Percentiles rank a stretch among this genome's conserved stretches.
Conservation (phyloP, 2,113 vertebrate genomes). For the Riparia riparia region DNA sequence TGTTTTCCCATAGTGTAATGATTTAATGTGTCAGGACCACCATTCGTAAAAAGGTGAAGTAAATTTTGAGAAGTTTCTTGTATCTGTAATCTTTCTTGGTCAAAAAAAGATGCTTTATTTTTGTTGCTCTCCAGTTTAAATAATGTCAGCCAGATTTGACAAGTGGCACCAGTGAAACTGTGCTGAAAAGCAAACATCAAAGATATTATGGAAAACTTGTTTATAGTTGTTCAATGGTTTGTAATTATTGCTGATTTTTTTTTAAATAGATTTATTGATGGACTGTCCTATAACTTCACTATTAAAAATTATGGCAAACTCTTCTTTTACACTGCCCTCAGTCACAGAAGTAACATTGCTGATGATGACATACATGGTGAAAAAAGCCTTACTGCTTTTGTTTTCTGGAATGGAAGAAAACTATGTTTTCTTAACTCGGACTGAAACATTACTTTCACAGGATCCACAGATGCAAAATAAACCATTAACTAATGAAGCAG, state of each 20-base stretch:
- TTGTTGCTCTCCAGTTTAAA: not conserved
- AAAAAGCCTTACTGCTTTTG: not conserved
- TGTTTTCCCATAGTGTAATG: not conserved
- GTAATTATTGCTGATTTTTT: not conserved
- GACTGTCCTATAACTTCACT: not conserved
- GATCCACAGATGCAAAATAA: not conserved
- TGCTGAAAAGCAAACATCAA: not conserved
- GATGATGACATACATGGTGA: not conserved
- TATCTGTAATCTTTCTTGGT: not conserved
- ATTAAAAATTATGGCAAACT: not conserved
- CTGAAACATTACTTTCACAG: not conserved
- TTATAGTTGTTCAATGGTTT: not conserved
- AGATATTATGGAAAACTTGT: not conserved
- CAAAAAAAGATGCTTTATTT: not conserved
- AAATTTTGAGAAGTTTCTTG: not conserved
- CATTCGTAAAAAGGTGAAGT: not conserved
- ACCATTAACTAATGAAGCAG: not conserved
- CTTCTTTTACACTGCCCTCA: not conserved
- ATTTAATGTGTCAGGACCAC: not conserved
- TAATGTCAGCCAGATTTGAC: not conserved
- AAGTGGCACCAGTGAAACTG: not conserved
- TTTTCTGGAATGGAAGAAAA: not conserved
- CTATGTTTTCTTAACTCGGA: not conserved
- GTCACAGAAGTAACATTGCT: not conserved
- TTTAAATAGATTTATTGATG: conserved; percentile 4